Evolutionary conservation across 23 tunicate genomes (phyloP).

Genomic region (Styela plicata): DNA sequence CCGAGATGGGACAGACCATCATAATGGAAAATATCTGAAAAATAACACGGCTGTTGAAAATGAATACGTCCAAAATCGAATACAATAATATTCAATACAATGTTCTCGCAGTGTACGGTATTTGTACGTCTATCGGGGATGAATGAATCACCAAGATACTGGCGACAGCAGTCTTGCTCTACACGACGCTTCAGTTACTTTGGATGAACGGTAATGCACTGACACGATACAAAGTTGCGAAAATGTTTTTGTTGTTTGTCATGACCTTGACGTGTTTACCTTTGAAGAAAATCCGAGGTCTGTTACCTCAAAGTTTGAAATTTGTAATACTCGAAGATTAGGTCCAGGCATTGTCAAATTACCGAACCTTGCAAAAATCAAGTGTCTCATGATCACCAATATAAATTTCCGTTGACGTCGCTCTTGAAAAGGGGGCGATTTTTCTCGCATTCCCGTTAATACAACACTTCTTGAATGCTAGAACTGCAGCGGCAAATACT

Average conservation of each 20-base stretch:
- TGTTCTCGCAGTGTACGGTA: too few relatives aligned
- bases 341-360: too few relatives aligned
- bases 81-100: too few relatives aligned
- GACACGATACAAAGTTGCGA: background rate
- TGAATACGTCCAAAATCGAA: too few relatives aligned
- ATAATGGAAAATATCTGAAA: too few relatives aligned
- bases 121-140: too few relatives aligned
- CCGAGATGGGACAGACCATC: too few relatives aligned
- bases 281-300: background rate
- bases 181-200: background rate
- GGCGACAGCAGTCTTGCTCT: background rate
- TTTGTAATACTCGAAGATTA: too few relatives aligned
- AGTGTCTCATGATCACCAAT: background rate
- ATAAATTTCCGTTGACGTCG: background rate
- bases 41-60: too few relatives aligned
- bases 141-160: background rate
- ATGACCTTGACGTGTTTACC: background rate
- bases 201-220: background rate
- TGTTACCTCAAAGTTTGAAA: background rate
- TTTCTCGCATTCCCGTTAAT: background rate
- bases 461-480: background rate
- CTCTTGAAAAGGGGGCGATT: background rate
- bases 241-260: background rate
- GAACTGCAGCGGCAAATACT: background rate
- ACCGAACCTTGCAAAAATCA: background rate